These are phyloP conservation scores for Tortrix viridana DNA, from an alignment of 2,888 invertebrate species.

Conservation along the genomic window DNA sequence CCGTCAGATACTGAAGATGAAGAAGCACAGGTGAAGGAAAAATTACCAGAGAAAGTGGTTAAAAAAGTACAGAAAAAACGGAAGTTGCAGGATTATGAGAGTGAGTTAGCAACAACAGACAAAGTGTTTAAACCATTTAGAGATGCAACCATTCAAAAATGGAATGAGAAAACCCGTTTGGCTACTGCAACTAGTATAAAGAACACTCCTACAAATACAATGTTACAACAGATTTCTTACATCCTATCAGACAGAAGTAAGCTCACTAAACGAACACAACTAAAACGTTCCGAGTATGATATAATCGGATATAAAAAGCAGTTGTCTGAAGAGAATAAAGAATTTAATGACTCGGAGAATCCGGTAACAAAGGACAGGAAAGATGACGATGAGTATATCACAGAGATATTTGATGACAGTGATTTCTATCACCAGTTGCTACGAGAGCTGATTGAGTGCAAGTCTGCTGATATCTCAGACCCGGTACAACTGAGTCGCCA, in stretches of 20 bases:
- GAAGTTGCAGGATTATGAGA: conserved; percentile 85
- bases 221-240: conserved; percentile 93
- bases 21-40: conserved; percentile 49
- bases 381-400: conserved; percentile 86
- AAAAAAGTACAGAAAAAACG: conserved; percentile 70
- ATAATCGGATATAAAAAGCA: conserved; percentile 85
- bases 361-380: conserved; percentile 58
- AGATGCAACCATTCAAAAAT: conserved; percentile 93
- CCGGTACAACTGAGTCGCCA: conserved; percentile 94
- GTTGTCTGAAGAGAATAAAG: conserved; percentile 45
- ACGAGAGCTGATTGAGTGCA: conserved; percentile 95
- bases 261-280: conserved; percentile 90
- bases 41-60: conserved; percentile 44
- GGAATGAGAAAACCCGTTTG: conserved; percentile 96
- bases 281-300: conserved; percentile 89
- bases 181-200: conserved; percentile 86
- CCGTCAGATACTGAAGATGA: conserved; percentile 85
- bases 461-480: conserved; percentile 92
- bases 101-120: conserved; percentile 83
- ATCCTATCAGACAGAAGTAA: conserved; percentile 90
- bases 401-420: conserved; percentile 97
- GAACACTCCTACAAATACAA: conserved; percentile 85
- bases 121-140: conserved; percentile 87
- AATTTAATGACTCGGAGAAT: conserved; percentile 50
- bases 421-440: conserved; percentile 98